Conservation (phyloP, 1,140 invertebrate species). For the Onthophagus taurus region DNA sequence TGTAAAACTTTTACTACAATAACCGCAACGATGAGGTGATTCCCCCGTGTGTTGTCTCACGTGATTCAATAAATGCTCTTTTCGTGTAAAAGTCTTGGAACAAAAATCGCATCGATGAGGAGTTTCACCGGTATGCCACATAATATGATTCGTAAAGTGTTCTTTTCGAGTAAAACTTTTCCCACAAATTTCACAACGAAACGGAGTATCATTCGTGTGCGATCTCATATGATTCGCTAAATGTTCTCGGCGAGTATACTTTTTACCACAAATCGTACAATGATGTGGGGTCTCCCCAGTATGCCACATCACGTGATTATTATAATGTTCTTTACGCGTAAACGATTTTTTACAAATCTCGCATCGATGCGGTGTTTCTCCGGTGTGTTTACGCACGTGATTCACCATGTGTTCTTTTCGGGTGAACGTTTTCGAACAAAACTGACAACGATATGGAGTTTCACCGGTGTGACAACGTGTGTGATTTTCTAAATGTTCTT, state of each 20-base stretch:
- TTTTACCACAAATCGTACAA: conserved; percentile 65
- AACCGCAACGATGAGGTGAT: conserved; percentile 70
- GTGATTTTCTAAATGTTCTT: conserved; percentile 76
- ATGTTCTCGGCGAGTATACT: conserved; percentile 68
- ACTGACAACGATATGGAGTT: conserved; percentile 57
- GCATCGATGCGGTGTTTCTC: conserved; percentile 65
- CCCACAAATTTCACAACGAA: conserved; percentile 66
- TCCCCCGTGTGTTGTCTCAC: conserved; percentile 73
- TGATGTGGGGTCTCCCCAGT: conserved; percentile 64
- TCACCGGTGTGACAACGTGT: conserved; percentile 78
- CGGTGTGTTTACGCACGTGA: conserved; percentile 60
- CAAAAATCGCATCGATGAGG: conserved; percentile 78
- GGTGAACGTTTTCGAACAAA: conserved; percentile 61
- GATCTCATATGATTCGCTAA: conserved; percentile 67
- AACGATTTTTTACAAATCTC: conserved; percentile 61
- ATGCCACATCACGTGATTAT: conserved; percentile 56
- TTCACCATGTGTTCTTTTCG: conserved; percentile 58
- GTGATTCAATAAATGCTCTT: conserved; percentile 74
- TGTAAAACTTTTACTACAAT: conserved; percentile 75
- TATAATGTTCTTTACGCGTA: conserved; percentile 57
- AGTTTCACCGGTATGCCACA: conserved; percentile 80
- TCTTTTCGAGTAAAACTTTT: conserved; percentile 81
- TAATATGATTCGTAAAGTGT: conserved; percentile 77
- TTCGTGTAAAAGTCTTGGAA: conserved; percentile 73
- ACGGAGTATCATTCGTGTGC: conserved; percentile 47